Conservation (phyloP, 2,113 vertebrate genomes). For the Columba janthina region DNA sequence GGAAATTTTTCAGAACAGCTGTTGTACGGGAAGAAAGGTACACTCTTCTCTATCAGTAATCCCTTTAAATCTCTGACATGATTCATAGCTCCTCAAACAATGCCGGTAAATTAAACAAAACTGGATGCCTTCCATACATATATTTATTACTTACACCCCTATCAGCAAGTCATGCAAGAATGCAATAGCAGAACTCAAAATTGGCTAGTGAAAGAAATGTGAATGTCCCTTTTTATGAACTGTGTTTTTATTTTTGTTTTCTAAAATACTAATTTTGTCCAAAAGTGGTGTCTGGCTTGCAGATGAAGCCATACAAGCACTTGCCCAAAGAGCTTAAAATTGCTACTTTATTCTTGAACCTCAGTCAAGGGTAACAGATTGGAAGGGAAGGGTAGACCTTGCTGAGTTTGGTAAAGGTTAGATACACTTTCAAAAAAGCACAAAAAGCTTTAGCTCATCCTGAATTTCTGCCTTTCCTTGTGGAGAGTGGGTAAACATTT, state of each 20-base stretch:
- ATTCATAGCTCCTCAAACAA: constrained; percentile 46
- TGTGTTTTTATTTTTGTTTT: not conserved
- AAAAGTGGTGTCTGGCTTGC: not conserved
- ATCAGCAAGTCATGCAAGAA: not conserved
- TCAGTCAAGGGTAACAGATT: not conserved
- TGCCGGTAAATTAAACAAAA: constrained; percentile 37
- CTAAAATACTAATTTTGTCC: not conserved
- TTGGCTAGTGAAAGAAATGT: not conserved
- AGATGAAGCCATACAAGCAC: not conserved
- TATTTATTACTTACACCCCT: constrained; percentile 12
- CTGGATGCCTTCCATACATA: constrained; percentile 29
- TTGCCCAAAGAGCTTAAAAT: not conserved
- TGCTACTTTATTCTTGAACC: not conserved
- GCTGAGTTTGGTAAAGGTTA: not conserved
- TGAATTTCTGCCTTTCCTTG: not conserved
- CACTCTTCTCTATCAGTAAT: constrained; percentile 58
- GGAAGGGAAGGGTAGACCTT: not conserved
- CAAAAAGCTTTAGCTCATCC: not conserved
- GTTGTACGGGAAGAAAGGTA: constrained; percentile 56
- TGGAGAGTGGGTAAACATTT: not conserved
- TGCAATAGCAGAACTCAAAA: not conserved
- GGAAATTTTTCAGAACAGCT: constrained; percentile 61
- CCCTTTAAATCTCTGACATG: constrained; percentile 70
- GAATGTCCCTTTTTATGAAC: not conserved
- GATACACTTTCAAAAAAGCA: not conserved